Evolutionary conservation across 1,140 invertebrate species (phyloP).

Genomic region (Galendromus occidentalis): DNA sequence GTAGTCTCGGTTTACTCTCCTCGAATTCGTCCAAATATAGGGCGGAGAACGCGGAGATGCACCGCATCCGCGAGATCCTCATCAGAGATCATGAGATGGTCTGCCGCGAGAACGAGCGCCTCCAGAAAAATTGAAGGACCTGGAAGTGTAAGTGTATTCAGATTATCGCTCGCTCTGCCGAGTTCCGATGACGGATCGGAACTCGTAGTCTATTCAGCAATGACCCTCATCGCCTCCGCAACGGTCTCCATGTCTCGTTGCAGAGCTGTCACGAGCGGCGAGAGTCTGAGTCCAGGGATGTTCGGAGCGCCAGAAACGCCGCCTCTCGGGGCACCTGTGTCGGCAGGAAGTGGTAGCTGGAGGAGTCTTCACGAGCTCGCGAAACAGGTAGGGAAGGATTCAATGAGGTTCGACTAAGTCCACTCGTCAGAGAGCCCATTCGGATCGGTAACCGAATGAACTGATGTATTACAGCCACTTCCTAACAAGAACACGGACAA

Average conservation of each 20-base stretch:
- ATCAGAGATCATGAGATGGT: slow-evolving; percentile 69
- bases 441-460: not conserved
- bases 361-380: slow-evolving; percentile 7
- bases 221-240: no score
- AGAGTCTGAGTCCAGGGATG: not conserved
- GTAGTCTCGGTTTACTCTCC: no score
- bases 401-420: not conserved
- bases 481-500: slow-evolving; percentile 10
- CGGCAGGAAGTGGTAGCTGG: not conserved
- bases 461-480: not conserved
- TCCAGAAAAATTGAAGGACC: slow-evolving; percentile 68
- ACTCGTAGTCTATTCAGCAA: no score
- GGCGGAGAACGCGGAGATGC: slow-evolving; percentile 65
- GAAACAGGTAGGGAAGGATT: not conserved
- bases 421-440: no score
- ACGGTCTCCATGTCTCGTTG: not conserved
- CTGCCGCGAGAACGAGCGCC: slow-evolving; percentile 66
- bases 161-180: no score
- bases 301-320: not conserved
- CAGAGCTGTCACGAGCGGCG: not conserved
- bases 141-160: slow-evolving; percentile 42
- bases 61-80: slow-evolving; percentile 50
- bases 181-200: no score
- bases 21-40: slow-evolving; percentile 20
- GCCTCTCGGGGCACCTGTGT: not conserved